Percentiles rank a stretch among this genome's conserved stretches.
Conservation (phyloP, 2,113 vertebrate species). For the Planiliza haematocheilus region DNA sequence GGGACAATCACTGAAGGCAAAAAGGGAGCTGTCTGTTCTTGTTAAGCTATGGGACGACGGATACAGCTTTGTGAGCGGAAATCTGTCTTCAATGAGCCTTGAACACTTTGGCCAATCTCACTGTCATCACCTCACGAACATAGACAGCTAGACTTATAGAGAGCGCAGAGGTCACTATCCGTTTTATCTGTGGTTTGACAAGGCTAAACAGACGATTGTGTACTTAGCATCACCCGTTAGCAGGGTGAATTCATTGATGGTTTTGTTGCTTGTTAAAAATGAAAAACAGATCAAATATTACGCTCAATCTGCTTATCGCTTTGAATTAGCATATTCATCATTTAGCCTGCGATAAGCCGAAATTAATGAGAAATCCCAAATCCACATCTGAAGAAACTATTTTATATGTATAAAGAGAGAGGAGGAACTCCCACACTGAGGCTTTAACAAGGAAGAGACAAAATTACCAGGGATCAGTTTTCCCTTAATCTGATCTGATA, state of each 20-base stretch:
- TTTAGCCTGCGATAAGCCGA: not conserved
- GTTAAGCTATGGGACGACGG: slow-evolving; percentile 53
- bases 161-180: not conserved
- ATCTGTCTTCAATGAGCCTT: slow-evolving; percentile 42
- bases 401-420: not conserved
- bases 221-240: not conserved
- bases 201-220: not conserved
- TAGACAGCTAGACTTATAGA: not conserved
- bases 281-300: too few relatives aligned
- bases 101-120: slow-evolving; percentile 34
- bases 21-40: slow-evolving; percentile 43
- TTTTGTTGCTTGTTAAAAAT: slow-evolving; percentile 1
- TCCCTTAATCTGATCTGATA: too few relatives aligned
- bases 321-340: not conserved
- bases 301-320: not conserved
- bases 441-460: not conserved
- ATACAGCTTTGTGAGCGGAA: slow-evolving; percentile 28
- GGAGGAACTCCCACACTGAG: not conserved
- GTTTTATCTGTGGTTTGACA: not conserved
- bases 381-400: not conserved
- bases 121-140: slow-evolving; percentile 13
- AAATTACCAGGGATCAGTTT: not conserved
- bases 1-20: slow-evolving; percentile 45
- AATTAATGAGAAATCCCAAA: not conserved
- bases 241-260: not conserved